phyloP scores from a whole-genome alignment of 2,888 invertebrate species.

The Loripinus fragilis region DNA sequence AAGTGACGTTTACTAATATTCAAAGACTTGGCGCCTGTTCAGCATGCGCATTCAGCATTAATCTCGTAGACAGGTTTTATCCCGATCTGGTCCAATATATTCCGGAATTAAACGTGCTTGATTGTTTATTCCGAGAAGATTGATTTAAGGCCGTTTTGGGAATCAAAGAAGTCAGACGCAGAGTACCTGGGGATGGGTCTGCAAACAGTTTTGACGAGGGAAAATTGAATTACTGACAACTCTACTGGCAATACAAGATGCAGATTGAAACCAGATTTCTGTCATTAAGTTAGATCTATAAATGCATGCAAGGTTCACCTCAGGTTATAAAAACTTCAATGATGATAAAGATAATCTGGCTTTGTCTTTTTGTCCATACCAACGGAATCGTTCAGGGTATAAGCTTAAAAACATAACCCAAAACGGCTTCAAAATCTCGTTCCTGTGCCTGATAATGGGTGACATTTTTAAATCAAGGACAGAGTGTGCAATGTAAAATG shows the following conservation, averaged over 20 bases:
- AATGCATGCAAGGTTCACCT: constrained; percentile 18
- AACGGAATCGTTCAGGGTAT: no score
- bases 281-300: constrained; percentile 36
- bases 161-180: constrained; percentile 14
- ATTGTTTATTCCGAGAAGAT: constrained; percentile 17
- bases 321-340: constrained; percentile 1
- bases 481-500: no score
- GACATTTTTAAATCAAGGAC: no score
- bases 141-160: constrained; percentile 8
- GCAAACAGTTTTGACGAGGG: constrained; percentile 22
- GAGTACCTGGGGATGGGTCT: constrained; percentile 15
- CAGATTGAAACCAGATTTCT: constrained; percentile 50
- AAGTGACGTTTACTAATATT: no score
- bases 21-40: no score
- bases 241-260: constrained; percentile 30
- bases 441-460: no score
- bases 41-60: no score
- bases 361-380: no score
- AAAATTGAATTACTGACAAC: constrained; percentile 48
- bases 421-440: no score
- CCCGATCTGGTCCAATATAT: not conserved
- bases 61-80: no score
- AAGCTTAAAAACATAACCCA: no score
- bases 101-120: constrained; percentile 16
- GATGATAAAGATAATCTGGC: not conserved